These are phyloP conservation scores for Anorthoa munda DNA, from an alignment of 2,888 invertebrate genomes.

Conservation along the genomic window DNA sequence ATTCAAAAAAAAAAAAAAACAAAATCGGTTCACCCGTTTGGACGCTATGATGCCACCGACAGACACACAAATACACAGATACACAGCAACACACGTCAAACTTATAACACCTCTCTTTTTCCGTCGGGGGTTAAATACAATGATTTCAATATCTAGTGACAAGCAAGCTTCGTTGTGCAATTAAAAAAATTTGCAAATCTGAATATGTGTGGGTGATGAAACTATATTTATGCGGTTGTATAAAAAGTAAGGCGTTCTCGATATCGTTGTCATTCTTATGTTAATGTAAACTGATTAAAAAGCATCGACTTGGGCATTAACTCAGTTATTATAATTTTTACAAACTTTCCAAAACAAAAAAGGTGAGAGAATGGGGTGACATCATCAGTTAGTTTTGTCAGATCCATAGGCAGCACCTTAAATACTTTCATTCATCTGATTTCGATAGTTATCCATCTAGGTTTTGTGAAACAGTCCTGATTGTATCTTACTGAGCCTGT, in stretches of 20 bases:
- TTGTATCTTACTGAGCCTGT: not conserved
- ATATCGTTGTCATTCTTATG: conserved; percentile 43
- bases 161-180: not conserved
- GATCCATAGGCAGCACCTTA: not conserved
- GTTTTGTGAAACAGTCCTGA: not conserved
- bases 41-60: too few species aligned
- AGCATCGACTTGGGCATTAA: not conserved
- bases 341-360: conserved; percentile 43
- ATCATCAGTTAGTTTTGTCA: conserved; percentile 2
- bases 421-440: not conserved
- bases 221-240: conserved; percentile 38
- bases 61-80: too few species aligned
- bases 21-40: too few species aligned
- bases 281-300: conserved; percentile 27
- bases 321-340: not conserved
- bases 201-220: conserved; percentile 21
- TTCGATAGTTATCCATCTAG: not conserved
- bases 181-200: conserved; percentile 20
- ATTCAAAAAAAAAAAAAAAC: too few species aligned
- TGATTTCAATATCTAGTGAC: not conserved
- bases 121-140: too few species aligned
- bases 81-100: too few species aligned
- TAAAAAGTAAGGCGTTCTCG: conserved; percentile 44
- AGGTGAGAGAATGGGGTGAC: conserved; percentile 17
- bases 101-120: too few species aligned